These are phyloP conservation scores for Apamea epomidion DNA, from an alignment of 2,888 invertebrate species.

Conservation along the genomic window DNA sequence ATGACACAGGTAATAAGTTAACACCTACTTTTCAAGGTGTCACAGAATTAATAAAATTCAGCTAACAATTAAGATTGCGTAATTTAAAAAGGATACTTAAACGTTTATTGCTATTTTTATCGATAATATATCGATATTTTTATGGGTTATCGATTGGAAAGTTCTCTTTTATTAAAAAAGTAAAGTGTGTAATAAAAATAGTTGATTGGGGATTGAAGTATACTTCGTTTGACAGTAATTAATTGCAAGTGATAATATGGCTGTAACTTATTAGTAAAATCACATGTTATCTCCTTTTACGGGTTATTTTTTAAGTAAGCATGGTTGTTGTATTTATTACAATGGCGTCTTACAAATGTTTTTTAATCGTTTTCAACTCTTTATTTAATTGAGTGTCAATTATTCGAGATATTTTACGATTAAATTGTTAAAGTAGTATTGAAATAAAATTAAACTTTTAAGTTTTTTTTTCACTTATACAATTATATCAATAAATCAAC, in stretches of 20 bases:
- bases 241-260: constrained; percentile 51
- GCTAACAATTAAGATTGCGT: constrained; percentile 68
- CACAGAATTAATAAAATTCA: constrained; percentile 62
- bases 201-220: constrained; percentile 48
- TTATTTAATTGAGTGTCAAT: constrained; percentile 23
- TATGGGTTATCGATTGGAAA: constrained; percentile 65
- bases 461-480: not conserved
- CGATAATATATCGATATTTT: constrained; percentile 64
- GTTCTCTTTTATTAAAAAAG: constrained; percentile 57
- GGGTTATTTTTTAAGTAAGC: constrained; percentile 21
- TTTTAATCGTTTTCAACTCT: not conserved
- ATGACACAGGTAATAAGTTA: constrained; percentile 58
- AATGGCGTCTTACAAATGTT: constrained; percentile 4
- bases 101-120: constrained; percentile 62
- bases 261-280: constrained; percentile 31
- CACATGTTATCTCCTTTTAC: constrained; percentile 30
- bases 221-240: constrained; percentile 54
- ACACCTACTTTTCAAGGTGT: constrained; percentile 65
- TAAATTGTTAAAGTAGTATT: not conserved
- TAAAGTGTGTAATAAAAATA: constrained; percentile 62
- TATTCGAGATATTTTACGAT: not conserved
- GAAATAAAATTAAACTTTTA: not conserved
- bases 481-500: not conserved
- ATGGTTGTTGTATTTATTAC: constrained; percentile 14
- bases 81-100: constrained; percentile 61